Evolutionary conservation across 1,140 invertebrate species (phyloP).

Genomic region (Ips typographus): DNA sequence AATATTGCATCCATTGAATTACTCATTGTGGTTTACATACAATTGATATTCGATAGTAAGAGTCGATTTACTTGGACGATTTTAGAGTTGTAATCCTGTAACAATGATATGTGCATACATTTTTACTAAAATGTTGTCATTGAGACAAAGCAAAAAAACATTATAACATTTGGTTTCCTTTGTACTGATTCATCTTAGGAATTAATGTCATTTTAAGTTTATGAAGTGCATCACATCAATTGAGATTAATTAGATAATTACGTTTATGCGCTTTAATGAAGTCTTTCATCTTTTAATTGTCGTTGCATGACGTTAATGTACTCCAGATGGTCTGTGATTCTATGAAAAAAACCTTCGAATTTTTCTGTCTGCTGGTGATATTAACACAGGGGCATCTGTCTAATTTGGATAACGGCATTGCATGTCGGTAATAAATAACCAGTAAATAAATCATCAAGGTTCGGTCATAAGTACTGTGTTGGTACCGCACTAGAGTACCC

Average conservation of each 20-base stretch:
- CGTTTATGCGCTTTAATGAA: neutral
- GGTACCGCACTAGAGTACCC: constrained; percentile 4
- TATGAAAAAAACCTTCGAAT: no score
- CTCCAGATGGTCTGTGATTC: neutral
- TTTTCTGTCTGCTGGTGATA: no score
- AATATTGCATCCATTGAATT: neutral
- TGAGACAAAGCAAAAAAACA: neutral
- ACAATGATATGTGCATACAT: neutral
- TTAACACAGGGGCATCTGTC: no score
- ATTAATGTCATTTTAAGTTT: neutral
- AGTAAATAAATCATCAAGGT: neutral
- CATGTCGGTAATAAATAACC: no score
- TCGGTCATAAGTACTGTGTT: neutral
- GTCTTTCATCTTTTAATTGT: constrained; percentile 1
- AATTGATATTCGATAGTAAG: neutral
- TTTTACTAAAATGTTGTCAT: neutral
- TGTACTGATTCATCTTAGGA: neutral
- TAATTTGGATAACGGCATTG: no score
- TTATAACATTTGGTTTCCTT: neutral
- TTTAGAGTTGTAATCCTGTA: neutral
- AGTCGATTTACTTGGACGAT: neutral
- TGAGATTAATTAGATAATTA: constrained; percentile 3
- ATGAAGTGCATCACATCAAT: neutral
- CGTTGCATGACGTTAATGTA: neutral
- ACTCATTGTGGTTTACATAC: neutral